phyloP scores from a whole-genome alignment of 1,140 invertebrate species.

The Neodiprion lecontei region DNA sequence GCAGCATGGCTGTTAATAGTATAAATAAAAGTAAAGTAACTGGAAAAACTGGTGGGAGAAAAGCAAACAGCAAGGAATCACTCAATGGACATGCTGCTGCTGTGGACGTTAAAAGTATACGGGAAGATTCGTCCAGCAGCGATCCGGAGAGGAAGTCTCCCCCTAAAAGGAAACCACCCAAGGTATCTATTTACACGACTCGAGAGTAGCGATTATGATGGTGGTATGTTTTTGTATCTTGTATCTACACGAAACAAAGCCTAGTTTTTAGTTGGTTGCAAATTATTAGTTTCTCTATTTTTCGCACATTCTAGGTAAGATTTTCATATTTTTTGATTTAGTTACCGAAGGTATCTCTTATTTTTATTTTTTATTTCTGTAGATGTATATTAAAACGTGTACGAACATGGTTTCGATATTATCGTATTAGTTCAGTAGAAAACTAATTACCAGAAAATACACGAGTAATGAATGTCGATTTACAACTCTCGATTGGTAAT shows the following conservation, averaged over 20 bases:
- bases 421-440: too few relatives aligned
- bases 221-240: conserved; percentile 15
- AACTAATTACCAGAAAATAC: too few relatives aligned
- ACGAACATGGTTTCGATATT: too few relatives aligned
- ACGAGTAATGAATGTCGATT: too few relatives aligned
- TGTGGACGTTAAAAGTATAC: conserved; percentile 61
- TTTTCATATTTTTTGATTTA: too few relatives aligned
- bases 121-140: conserved; percentile 77
- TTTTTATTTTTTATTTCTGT: too few relatives aligned
- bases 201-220: conserved; percentile 41
- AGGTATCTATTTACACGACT: conserved; percentile 63
- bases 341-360: too few relatives aligned
- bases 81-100: conserved; percentile 68
- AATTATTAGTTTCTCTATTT: background rate
- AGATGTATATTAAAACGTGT: too few relatives aligned
- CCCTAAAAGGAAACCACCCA: conserved; percentile 76
- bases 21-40: conserved; percentile 72
- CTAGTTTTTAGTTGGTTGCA: background rate
- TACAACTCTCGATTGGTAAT: too few relatives aligned
- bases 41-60: conserved; percentile 44
- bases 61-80: conserved; percentile 52
- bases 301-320: background rate
- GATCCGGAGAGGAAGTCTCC: conserved; percentile 74
- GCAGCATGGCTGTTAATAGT: conserved; percentile 72
- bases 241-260: background rate